Percentiles rank a stretch among this genome's conserved stretches.
These are phyloP conservation scores for Ramphastos sulfuratus DNA, from an alignment of 2,113 vertebrate genomes.

Conservation along the genomic window DNA sequence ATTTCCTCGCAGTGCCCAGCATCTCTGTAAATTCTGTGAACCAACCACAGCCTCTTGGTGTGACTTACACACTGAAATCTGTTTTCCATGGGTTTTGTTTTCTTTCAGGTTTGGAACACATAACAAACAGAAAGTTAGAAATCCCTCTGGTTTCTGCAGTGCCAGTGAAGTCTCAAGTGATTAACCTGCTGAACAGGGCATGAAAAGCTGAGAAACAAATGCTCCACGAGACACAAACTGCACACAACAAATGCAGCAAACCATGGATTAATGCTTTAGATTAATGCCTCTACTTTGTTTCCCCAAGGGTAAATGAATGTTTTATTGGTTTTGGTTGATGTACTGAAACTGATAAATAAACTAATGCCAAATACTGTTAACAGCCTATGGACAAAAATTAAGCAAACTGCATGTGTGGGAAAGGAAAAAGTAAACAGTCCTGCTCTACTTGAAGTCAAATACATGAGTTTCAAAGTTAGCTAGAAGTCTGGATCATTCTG, in stretches of 20 bases:
- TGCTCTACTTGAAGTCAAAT: not conserved
- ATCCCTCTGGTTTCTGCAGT: not conserved
- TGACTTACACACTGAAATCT: not conserved
- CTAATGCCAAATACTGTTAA: not conserved
- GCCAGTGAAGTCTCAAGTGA: not conserved
- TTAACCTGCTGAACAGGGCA: not conserved
- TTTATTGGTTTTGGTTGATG: not conserved
- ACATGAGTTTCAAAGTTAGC: not conserved
- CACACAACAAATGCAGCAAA: slow-evolving; percentile 12
- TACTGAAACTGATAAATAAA: not conserved
- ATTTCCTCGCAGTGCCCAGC: not conserved
- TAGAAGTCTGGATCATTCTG: not conserved
- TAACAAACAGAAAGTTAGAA: not conserved
- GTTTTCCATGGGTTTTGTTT: not conserved
- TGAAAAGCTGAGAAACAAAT: slow-evolving; percentile 27
- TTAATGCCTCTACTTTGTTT: not conserved
- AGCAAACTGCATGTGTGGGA: not conserved
- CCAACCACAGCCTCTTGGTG: not conserved
- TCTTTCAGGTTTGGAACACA: not conserved
- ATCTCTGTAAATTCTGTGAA: not conserved
- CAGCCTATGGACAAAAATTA: not conserved
- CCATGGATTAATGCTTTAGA: not conserved
- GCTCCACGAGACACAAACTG: slow-evolving; percentile 10
- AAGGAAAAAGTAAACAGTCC: not conserved
- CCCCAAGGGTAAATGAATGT: not conserved